Percentiles rank a stretch among this genome's conserved stretches.
phyloP scores from a whole-genome alignment of 2,797 vertebrate genomes.

The Bryconaethiops microstoma region DNA sequence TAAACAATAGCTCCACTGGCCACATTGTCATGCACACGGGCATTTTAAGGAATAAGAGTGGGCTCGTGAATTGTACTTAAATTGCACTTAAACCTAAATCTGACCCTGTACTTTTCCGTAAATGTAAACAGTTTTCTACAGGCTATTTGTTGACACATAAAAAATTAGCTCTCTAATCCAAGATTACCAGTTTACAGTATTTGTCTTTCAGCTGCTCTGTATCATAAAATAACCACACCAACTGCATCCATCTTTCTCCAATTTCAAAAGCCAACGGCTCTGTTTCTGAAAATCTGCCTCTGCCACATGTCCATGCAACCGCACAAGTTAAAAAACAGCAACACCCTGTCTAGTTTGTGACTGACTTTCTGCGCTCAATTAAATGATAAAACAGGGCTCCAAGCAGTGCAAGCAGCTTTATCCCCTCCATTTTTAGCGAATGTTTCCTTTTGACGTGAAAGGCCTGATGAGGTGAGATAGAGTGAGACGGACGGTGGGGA shows the following conservation, averaged over 20 bases:
- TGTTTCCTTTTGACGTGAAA: slow-evolving; percentile 16
- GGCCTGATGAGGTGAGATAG: slow-evolving; percentile 27
- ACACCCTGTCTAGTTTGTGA: slow-evolving; percentile 12
- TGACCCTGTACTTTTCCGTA: not conserved
- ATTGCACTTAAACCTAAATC: slow-evolving; percentile 15
- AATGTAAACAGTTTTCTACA: not conserved
- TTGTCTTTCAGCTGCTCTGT: slow-evolving; percentile 7
- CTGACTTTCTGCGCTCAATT: not conserved
- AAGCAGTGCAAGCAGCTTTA: not conserved
- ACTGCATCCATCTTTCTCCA: not conserved
- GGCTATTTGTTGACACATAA: not conserved
- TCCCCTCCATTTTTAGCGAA: slow-evolving; percentile 16
- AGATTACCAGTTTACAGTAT: not conserved
- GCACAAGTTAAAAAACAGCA: not conserved
- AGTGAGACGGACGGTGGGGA: slow-evolving; percentile 9
- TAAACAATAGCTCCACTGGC: slow-evolving; percentile 41
- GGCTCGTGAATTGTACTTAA: not conserved
- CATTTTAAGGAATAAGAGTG: slow-evolving; percentile 19
- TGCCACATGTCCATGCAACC: no score
- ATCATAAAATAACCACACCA: not conserved
- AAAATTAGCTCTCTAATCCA: not conserved
- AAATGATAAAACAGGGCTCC: slow-evolving; percentile 13
- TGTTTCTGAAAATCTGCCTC: not conserved
- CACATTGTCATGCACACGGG: slow-evolving; percentile 14
- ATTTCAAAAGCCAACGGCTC: not conserved